Conservation (phyloP, 2,888 invertebrate genomes). For the Caenorhabditis panamensis region DNA sequence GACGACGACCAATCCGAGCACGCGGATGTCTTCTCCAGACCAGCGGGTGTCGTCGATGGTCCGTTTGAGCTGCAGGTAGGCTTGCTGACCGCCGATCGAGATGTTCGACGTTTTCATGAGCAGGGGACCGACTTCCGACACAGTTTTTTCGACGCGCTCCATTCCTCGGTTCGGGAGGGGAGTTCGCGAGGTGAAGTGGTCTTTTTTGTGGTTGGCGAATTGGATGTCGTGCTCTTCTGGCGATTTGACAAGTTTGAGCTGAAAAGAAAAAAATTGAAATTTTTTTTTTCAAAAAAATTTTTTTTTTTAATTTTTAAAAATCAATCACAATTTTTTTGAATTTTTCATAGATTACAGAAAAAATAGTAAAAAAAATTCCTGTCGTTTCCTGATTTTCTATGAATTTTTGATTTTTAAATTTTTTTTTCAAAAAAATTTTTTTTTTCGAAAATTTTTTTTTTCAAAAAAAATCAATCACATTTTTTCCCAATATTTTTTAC, state of each 20-base stretch:
- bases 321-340: no score
- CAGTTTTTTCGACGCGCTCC: slow-evolving; percentile 23
- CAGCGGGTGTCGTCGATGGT: slow-evolving; percentile 65
- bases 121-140: background rate
- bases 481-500: no score
- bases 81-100: slow-evolving; percentile 59
- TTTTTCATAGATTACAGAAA: no score
- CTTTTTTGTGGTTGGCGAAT: slow-evolving; percentile 5
- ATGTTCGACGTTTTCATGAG: slow-evolving; percentile 29
- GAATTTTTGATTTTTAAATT: background rate
- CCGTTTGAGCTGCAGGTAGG: slow-evolving; percentile 62
- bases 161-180: no score
- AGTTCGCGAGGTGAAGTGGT: no score
- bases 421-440: background rate
- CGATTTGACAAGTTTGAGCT: background rate
- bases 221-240: background rate
- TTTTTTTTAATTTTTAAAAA: no score
- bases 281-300: no score
- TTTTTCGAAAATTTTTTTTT: no score
- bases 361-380: no score
- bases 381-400: no score
- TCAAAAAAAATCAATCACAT: no score
- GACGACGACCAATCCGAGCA: slow-evolving; percentile 44
- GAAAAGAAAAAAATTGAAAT: no score
- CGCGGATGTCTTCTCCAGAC: slow-evolving; percentile 57